phyloP scores from a whole-genome alignment of 1,140 invertebrate species.

The Zaprionus gabonicus region DNA sequence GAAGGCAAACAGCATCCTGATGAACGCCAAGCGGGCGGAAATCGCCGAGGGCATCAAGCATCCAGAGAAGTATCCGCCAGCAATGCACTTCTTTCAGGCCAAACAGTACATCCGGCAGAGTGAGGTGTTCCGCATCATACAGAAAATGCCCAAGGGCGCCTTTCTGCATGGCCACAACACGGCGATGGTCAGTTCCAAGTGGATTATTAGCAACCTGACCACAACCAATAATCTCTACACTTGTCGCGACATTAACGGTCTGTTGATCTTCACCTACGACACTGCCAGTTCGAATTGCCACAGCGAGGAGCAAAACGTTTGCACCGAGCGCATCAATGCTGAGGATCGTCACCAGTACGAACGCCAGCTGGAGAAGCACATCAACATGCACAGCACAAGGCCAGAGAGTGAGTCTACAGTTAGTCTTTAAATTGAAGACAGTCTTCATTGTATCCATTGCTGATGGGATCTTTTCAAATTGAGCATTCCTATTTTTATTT shows the following conservation, averaged over 20 bases:
- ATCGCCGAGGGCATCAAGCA: conserved; percentile 74
- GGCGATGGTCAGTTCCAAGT: conserved; percentile 88
- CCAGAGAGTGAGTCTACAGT: conserved; percentile 78
- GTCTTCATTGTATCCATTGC: not conserved
- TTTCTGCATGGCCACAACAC: conserved; percentile 91
- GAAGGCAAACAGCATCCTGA: conserved; percentile 78
- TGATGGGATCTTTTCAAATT: not conserved
- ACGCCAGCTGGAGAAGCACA: conserved; percentile 86
- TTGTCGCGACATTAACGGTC: conserved; percentile 85
- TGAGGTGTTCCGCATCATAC: conserved; percentile 89
- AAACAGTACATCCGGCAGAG: conserved; percentile 88
- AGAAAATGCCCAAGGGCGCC: conserved; percentile 89
- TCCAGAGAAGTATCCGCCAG: conserved; percentile 85
- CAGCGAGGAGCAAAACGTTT: conserved; percentile 85
- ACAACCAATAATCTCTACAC: conserved; percentile 89
- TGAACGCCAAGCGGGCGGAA: conserved; percentile 79
- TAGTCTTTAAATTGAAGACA: too few relatives aligned
- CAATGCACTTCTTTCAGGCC: conserved; percentile 88
- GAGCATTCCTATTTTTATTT: too few relatives aligned
- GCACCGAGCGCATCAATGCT: conserved; percentile 84
- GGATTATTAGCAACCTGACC: conserved; percentile 88
- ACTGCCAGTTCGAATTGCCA: conserved; percentile 82
- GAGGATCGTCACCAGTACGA: conserved; percentile 86
- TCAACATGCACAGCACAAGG: conserved; percentile 87
- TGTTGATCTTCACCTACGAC: conserved; percentile 83